Conservation (phyloP, 2,888 invertebrate species). For the Sylvicola cinctus region DNA sequence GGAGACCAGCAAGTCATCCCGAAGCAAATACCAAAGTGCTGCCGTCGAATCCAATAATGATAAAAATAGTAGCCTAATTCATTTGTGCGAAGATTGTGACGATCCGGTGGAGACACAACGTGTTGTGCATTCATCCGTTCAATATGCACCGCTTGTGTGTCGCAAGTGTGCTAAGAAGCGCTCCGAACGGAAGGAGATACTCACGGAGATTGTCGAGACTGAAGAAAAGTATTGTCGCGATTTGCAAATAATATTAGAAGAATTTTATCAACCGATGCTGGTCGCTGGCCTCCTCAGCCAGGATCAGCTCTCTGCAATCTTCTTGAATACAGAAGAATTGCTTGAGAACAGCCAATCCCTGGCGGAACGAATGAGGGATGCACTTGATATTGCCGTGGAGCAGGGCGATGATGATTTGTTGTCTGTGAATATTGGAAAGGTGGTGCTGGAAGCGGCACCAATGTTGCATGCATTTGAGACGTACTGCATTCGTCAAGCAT, state of each 20-base stretch:
- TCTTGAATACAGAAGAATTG: constrained; percentile 82
- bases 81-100: constrained; percentile 72
- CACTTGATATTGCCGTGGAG: constrained; percentile 65
- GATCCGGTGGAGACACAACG: constrained; percentile 50
- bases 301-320: constrained; percentile 80
- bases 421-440: constrained; percentile 76
- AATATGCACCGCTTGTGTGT: constrained; percentile 62
- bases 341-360: constrained; percentile 72
- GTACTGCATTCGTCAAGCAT: constrained; percentile 84
- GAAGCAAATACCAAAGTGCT: constrained; percentile 45
- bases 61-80: constrained; percentile 37
- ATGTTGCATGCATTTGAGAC: constrained; percentile 91
- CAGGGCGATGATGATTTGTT: constrained; percentile 66
- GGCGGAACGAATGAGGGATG: constrained; percentile 67
- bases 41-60: constrained; percentile 28
- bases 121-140: constrained; percentile 45
- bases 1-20: constrained; percentile 71
- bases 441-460: constrained; percentile 74
- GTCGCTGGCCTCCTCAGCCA: constrained; percentile 78
- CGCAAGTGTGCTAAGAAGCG: constrained; percentile 74
- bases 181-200: constrained; percentile 80
- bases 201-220: constrained; percentile 87
- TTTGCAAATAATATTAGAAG: constrained; percentile 77
- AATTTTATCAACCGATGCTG: constrained; percentile 82
- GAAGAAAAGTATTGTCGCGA: constrained; percentile 91